Evolutionary conservation across 2,888 invertebrate species (phyloP), one percentile per base, ranked within the genome.

Genomic region (Cecidostiba fungosa): DNA sequence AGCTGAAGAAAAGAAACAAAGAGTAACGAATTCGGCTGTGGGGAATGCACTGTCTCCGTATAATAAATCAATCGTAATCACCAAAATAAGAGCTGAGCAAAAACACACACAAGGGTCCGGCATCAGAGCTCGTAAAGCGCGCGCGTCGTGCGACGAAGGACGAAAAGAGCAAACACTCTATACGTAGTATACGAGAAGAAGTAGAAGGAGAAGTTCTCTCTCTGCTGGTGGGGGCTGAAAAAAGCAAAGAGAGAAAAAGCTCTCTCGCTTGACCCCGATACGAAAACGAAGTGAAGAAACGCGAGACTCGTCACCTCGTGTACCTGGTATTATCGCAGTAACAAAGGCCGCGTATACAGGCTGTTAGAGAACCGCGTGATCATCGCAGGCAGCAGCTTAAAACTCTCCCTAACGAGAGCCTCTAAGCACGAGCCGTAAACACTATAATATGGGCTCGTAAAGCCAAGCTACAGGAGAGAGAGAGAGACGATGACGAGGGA

Each of bases 231-330:
- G 29, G 12, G 62, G 10, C 0, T 12, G 4, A 8, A 23, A 62
- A 62, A 62, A 59, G 23, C 3, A 2, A 19, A 23, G 23, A 62
- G 29, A 39, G 32, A 70, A 39, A 70, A 36, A 36, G 70, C 32
- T 70, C 54, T 59, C 70, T 23, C 70, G 36, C 70, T 70, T 70
- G 70, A 70, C 70, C 70, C 70, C 70, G 70, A 70, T 39, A 70
- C 70, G 70, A 70, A 70, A 70, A 39, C n/a, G 70, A 70, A 66
- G 26, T 10, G 66, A 66, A 66, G 66, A 66, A 66, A 66, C 59
- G 4, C 59, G 3, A 23, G 59, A n/a, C n/a, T n/a, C 59, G 59
- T 8, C 59, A 8, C n/a, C n/a, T 0, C 59, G 59, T n/a, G 54
- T n/a, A 19, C 10, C 23, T 10, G 59, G 19, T 0, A 10, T 23